Percentiles rank a stretch among this genome's conserved stretches.
Evolutionary conservation across 2,113 vertebrate species (phyloP).

Genomic region (Amblyornis subalaris): DNA sequence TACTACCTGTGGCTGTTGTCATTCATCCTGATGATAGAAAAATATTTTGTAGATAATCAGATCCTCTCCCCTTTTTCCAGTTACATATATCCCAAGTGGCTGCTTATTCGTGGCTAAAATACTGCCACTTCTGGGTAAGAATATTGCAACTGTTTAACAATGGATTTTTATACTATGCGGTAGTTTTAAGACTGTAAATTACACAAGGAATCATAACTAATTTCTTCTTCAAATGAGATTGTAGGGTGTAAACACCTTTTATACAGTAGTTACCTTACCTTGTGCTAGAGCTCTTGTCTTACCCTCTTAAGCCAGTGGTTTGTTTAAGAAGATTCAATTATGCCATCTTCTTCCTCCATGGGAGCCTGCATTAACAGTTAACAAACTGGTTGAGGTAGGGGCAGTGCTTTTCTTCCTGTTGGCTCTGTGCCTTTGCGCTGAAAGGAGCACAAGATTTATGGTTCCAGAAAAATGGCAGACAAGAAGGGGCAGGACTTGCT

Average conservation of each 20-base stretch:
- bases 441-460: not conserved
- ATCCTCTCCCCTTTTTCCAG: not conserved
- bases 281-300: not conserved
- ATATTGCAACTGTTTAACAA: not conserved
- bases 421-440: not conserved
- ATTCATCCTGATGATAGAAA: not conserved
- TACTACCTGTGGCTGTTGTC: not conserved
- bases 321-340: not conserved
- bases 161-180: not conserved
- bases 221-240: not conserved
- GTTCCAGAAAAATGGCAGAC: not conserved
- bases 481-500: not conserved
- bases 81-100: not conserved
- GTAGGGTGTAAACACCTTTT: not conserved
- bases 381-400: not conserved
- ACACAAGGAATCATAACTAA: not conserved
- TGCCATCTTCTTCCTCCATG: not conserved
- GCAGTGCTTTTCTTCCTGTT: not conserved
- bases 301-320: not conserved
- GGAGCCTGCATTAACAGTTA: not conserved
- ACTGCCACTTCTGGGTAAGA: not conserved
- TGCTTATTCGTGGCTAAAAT: not conserved
- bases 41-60: not conserved
- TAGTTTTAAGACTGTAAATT: not conserved
- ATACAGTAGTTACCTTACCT: not conserved